Percentiles rank a stretch among this genome's conserved stretches.
phyloP scores from a whole-genome alignment of 2,797 vertebrate genomes.

The Acrossocheilus fasciatus region DNA sequence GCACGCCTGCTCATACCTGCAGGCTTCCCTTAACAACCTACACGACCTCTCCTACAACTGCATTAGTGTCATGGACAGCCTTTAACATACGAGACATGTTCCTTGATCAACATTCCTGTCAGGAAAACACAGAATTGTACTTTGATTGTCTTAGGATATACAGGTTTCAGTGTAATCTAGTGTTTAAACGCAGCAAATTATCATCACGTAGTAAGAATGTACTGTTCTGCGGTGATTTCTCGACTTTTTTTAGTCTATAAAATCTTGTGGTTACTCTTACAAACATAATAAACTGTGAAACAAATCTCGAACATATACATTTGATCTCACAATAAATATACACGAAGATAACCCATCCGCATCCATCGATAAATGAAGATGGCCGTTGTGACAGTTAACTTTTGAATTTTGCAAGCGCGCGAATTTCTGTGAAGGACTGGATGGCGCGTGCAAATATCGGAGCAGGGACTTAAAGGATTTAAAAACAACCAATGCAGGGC shows the following conservation, averaged over 20 bases:
- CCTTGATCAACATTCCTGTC: neutral
- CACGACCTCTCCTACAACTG: constrained; percentile 50
- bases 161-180: neutral
- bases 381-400: neutral
- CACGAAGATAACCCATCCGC: neutral
- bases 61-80: constrained; percentile 37
- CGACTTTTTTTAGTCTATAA: neutral
- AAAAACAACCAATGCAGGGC: neutral
- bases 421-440: neutral
- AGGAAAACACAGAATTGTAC: neutral
- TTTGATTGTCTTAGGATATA: neutral
- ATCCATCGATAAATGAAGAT: neutral
- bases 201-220: neutral
- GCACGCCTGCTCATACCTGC: constrained; percentile 38
- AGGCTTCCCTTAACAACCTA: constrained; percentile 49
- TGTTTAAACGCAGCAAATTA: neutral
- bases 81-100: neutral
- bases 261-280: neutral
- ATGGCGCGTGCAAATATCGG: neutral
- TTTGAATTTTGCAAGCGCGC: neutral
- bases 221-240: no score
- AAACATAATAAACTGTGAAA: neutral
- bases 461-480: no score
- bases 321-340: neutral
- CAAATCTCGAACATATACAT: neutral